A percentile compares a stretch with the other conserved stretches of the same genome.
Conservation (phyloP, 53 echinoderm and acorn worm species). For the Astropecten irregularis region DNA sequence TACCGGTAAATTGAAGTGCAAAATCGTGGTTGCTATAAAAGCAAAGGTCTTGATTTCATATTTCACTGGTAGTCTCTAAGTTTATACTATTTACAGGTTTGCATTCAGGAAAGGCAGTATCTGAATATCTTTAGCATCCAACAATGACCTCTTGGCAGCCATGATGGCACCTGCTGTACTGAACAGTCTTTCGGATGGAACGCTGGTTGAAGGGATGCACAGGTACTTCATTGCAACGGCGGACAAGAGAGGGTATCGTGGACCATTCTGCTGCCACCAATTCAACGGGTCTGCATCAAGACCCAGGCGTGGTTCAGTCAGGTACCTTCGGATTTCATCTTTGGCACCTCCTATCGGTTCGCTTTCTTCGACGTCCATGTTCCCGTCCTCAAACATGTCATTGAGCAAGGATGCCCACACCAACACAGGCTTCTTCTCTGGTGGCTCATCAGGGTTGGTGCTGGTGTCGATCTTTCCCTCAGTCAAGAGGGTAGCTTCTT, state of each 20-base stretch:
- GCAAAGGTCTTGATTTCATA: no score
- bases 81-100: no score
- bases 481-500: conserved; percentile 11
- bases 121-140: conserved; percentile 36
- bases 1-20: no score
- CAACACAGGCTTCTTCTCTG: conserved; percentile 31
- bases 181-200: conserved; percentile 37
- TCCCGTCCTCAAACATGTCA: conserved; percentile 42
- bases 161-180: conserved; percentile 31
- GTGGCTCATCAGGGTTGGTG: conserved; percentile 8
- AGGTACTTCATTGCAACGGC: conserved; percentile 50
- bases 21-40: no score
- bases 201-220: conserved; percentile 49
- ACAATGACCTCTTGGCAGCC: conserved; percentile 36
- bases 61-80: no score
- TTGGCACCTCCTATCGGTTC: conserved; percentile 34
- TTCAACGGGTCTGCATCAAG: conserved; percentile 45
- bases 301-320: conserved; percentile 42
- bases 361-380: conserved; percentile 4
- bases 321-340: conserved; percentile 48
- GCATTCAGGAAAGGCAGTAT: conserved; percentile 39
- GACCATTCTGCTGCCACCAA: conserved; percentile 52
- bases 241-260: conserved; percentile 46
- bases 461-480: neutral
- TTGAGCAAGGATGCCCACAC: conserved; percentile 41